Conservation (phyloP, 2,888 invertebrate species). For the Slavum lentiscoides region DNA sequence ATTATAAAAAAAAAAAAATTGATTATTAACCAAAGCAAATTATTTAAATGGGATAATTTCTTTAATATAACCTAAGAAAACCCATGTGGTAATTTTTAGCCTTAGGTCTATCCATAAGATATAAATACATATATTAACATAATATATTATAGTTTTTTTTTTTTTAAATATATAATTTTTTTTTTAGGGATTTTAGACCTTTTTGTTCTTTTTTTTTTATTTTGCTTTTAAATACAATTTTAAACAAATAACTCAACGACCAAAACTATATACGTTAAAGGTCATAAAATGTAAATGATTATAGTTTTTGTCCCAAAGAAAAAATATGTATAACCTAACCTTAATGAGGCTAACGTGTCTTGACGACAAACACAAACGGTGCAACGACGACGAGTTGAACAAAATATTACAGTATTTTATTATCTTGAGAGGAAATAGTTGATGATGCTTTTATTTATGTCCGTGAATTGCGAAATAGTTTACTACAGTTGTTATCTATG, state of each 20-base stretch:
- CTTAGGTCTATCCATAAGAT: conserved; percentile 48
- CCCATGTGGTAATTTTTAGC: conserved; percentile 25
- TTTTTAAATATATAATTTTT: conserved; percentile 1
- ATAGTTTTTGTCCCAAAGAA: conserved; percentile 49
- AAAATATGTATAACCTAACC: conserved; percentile 45
- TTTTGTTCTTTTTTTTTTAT: conserved; percentile 39
- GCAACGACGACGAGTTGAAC: conserved; percentile 22
- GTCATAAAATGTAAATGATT: conserved; percentile 32
- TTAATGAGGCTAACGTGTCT: conserved; percentile 31
- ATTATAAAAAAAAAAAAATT: conserved; percentile 11
- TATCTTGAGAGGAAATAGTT: conserved; percentile 18
- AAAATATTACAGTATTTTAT: conserved; percentile 27
- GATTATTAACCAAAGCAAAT: conserved; percentile 29
- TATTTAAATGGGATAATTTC: conserved; percentile 18
- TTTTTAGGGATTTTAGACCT: conserved; percentile 35
- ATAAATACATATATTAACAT: conserved; percentile 34
- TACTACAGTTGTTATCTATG: conserved; percentile 31
- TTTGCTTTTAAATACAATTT: conserved; percentile 42
- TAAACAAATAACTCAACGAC: conserved; percentile 41
- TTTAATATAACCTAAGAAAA: conserved; percentile 37
- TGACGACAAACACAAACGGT: conserved; percentile 35
- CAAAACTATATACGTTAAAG: conserved; percentile 26
- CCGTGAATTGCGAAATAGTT: conserved; percentile 31
- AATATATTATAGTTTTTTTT: conserved; percentile 33
- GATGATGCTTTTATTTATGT: conserved; percentile 17